These are phyloP conservation scores for Lonchura striata DNA, from an alignment of 2,113 vertebrate species.

Conservation along the genomic window DNA sequence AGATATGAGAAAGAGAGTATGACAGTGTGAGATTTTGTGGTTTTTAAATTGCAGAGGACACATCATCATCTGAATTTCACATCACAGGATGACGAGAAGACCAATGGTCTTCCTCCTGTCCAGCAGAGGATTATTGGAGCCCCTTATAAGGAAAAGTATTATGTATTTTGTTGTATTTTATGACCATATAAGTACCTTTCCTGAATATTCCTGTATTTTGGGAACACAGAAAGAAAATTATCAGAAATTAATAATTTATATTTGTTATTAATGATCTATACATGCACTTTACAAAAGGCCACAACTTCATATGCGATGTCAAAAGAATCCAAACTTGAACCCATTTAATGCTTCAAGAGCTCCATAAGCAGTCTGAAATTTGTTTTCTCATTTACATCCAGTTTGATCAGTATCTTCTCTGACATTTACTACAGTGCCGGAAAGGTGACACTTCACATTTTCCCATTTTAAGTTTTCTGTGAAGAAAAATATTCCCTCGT, in stretches of 20 bases:
- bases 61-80: neutral
- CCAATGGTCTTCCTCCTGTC: neutral
- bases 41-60: neutral
- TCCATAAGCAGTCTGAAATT: neutral
- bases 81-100: neutral
- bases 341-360: neutral
- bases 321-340: neutral
- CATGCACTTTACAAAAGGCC: neutral
- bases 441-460: neutral
- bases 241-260: neutral
- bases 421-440: neutral
- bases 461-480: neutral
- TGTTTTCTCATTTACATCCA: neutral
- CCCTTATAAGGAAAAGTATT: neutral
- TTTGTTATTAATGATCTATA: neutral
- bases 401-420: neutral
- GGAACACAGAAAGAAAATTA: neutral
- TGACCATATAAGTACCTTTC: neutral
- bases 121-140: neutral
- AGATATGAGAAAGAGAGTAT: neutral
- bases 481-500: neutral
- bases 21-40: neutral
- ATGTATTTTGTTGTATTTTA: neutral
- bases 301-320: neutral
- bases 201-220: neutral